Conservation (phyloP, 2,113 vertebrate species). For the Orycteropus afer region DNA sequence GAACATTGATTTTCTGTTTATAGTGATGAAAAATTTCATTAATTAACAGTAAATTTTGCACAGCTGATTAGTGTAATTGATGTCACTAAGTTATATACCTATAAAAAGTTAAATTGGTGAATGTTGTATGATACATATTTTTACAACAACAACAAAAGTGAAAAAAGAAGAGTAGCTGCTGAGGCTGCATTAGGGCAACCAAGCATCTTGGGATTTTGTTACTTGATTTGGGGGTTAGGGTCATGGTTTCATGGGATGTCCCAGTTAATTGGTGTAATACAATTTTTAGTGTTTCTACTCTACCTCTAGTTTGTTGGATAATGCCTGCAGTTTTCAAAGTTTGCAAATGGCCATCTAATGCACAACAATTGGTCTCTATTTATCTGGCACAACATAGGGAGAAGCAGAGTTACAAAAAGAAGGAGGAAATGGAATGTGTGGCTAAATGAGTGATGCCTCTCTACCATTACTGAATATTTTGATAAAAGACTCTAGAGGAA, state of each 20-base stretch:
- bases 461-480: too few relatives aligned
- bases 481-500: too few relatives aligned
- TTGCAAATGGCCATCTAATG: neutral
- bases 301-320: neutral
- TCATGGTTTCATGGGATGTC: too few relatives aligned
- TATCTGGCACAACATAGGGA: neutral
- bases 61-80: neutral
- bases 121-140: neutral
- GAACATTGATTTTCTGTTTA: neutral
- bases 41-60: neutral
- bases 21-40: neutral
- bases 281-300: neutral
- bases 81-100: neutral
- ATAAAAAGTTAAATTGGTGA: neutral
- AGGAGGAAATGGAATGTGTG: too few relatives aligned
- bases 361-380: neutral
- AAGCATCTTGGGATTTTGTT: neutral
- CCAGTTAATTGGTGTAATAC: neutral
- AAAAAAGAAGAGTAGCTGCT: neutral
- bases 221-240: neutral
- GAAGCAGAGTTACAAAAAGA: neutral
- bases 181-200: too few relatives aligned
- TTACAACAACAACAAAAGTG: neutral
- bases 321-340: neutral
- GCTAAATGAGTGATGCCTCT: too few relatives aligned